A percentile compares a stretch with the other conserved stretches of the same genome.
These are phyloP conservation scores for Digitonthophagus gazella DNA, from an alignment of 2,888 invertebrate genomes.

Conservation along the genomic window DNA sequence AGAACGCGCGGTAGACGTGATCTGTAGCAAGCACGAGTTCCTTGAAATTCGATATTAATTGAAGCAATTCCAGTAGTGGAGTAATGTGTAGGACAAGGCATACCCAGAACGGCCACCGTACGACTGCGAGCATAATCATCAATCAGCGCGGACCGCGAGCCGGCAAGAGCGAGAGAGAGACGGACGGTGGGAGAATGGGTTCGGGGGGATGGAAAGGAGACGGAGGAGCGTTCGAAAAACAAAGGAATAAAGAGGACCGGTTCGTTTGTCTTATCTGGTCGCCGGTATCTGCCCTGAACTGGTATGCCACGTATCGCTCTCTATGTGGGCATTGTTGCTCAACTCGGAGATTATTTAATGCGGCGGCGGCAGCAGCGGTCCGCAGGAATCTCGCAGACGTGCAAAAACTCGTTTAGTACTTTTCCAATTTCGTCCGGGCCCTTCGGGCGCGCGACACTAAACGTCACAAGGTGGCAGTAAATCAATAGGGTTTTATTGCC, in stretches of 20 bases:
- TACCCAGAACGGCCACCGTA: constrained; percentile 19
- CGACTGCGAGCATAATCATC: constrained; percentile 16
- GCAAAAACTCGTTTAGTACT: background rate
- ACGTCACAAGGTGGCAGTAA: background rate
- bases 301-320: constrained; percentile 11
- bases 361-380: background rate
- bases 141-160: constrained; percentile 17
- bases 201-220: background rate
- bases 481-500: background rate
- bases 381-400: background rate
- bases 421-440: background rate
- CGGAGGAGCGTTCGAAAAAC: constrained; percentile 17
- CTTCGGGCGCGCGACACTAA: background rate
- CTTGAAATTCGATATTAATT: constrained; percentile 25
- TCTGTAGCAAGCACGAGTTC: constrained; percentile 7
- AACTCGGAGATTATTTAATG: background rate
- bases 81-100: constrained; percentile 17
- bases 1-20: background rate
- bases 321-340: background rate
- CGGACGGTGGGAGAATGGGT: background rate
- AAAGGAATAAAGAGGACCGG: constrained; percentile 23
- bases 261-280: constrained; percentile 13
- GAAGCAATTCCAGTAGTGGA: constrained; percentile 25
- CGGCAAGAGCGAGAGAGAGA: background rate
- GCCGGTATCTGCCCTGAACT: constrained; percentile 5